phyloP scores from a whole-genome alignment of 2,888 invertebrate genomes.

The Oegoconia quadripuncta region DNA sequence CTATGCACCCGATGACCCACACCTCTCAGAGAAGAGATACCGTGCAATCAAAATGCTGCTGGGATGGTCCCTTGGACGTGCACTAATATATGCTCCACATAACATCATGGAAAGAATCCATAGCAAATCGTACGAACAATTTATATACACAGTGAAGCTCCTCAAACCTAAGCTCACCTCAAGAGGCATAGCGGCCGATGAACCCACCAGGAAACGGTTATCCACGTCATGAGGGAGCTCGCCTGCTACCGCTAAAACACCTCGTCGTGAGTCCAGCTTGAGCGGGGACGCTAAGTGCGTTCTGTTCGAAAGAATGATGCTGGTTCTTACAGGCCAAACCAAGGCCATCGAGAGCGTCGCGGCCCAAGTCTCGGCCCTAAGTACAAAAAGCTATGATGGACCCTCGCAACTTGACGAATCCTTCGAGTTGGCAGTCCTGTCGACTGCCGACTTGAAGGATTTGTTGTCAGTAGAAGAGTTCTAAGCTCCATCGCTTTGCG shows the following conservation, averaged over 20 bases:
- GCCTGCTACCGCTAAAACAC: not conserved
- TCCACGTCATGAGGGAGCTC: too few species aligned
- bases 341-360: not conserved
- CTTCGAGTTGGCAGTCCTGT: not conserved
- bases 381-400: not conserved
- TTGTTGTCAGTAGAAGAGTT: not conserved
- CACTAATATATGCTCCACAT: slow-evolving; percentile 8
- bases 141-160: not conserved
- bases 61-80: slow-evolving; percentile 8
- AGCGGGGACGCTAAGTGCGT: too few species aligned
- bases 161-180: not conserved
- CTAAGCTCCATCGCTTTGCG: not conserved
- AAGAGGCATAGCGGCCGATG: not conserved
- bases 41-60: slow-evolving; percentile 3
- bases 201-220: not conserved
- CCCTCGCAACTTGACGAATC: not conserved
- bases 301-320: too few species aligned
- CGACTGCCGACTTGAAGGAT: too few species aligned
- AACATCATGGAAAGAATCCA: slow-evolving; percentile 9
- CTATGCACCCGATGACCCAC: not conserved
- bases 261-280: not conserved
- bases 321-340: not conserved
- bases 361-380: not conserved
- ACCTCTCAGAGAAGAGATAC: slow-evolving; percentile 3
- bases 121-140: not conserved